Percentiles rank a stretch among this genome's conserved stretches.
Evolutionary conservation across 2,888 invertebrate species (phyloP).

Genomic region (Acrobeloides nanus): DNA sequence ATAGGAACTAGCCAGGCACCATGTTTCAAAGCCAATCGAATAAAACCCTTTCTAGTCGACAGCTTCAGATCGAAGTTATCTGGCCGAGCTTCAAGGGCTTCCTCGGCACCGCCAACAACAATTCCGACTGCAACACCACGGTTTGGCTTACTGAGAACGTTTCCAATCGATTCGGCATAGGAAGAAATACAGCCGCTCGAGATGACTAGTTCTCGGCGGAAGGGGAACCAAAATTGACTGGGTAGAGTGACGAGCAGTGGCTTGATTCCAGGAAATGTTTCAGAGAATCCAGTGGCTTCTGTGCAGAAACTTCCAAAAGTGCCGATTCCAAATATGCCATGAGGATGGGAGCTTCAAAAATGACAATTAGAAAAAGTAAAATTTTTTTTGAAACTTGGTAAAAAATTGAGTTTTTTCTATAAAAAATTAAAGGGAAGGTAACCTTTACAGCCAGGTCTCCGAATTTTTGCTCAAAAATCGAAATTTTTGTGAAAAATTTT

Average conservation of each 20-base stretch:
- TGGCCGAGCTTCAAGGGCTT: constrained; percentile 72
- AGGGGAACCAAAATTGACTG: constrained; percentile 68
- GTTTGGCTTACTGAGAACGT: constrained; percentile 34
- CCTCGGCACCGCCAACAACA: constrained; percentile 80
- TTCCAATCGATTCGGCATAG: constrained; percentile 44
- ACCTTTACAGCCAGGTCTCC: too few relatives aligned
- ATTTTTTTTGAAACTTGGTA: too few relatives aligned
- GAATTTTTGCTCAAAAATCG: too few relatives aligned
- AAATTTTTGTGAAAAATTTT: too few relatives aligned
- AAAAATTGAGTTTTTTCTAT: too few relatives aligned
- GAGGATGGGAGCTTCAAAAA: constrained; percentile 78
- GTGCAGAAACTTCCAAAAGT: constrained; percentile 72
- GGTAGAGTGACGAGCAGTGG: constrained; percentile 64
- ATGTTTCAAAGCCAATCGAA: constrained; percentile 38
- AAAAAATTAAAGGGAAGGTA: too few relatives aligned
- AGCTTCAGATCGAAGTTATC: constrained; percentile 31
- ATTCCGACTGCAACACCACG: constrained; percentile 64
- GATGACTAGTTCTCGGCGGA: constrained; percentile 66
- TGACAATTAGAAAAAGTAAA: neutral
- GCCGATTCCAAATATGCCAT: constrained; percentile 77
- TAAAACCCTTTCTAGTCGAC: constrained; percentile 31
- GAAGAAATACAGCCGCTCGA: constrained; percentile 16
- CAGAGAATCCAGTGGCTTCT: constrained; percentile 58
- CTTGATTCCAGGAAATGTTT: constrained; percentile 55
- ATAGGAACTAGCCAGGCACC: constrained; percentile 21